Conservation (phyloP, 1,140 invertebrate genomes). For the Drosophila sturtevanti region DNA sequence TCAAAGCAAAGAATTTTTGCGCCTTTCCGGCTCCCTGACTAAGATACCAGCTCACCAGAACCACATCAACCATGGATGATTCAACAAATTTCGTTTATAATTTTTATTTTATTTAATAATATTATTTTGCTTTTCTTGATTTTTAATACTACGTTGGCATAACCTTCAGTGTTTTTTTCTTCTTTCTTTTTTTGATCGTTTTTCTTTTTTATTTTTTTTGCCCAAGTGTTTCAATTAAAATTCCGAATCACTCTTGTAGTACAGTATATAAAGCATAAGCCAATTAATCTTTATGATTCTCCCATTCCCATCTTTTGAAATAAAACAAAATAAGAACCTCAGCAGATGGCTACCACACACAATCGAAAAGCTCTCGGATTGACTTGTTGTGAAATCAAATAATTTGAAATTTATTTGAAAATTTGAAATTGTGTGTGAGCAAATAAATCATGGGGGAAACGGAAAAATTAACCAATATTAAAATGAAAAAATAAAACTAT, state of each 20-base stretch:
- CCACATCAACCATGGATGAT: neutral
- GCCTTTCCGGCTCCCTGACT: conserved; percentile 2
- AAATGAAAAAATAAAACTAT: too few relatives aligned
- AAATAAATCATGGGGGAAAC: neutral
- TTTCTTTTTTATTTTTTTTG: neutral
- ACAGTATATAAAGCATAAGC: conserved; percentile 34
- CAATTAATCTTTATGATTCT: conserved; percentile 55
- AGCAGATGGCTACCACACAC: conserved; percentile 21
- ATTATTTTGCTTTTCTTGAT: neutral
- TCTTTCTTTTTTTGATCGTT: too few relatives aligned
- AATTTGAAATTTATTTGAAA: conserved; percentile 3
- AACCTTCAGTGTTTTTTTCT: conserved; percentile 45
- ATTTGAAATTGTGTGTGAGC: neutral
- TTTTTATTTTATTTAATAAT: neutral
- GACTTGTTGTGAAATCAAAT: conserved; percentile 20
- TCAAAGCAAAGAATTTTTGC: neutral
- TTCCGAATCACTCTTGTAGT: conserved; percentile 42
- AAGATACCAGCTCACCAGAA: neutral
- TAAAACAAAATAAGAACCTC: conserved; percentile 6
- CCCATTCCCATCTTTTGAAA: neutral
- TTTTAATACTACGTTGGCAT: conserved; percentile 28
- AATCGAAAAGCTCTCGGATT: neutral
- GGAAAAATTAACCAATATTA: too few relatives aligned
- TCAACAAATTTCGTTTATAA: neutral
- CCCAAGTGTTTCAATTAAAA: conserved; percentile 70